Evolutionary conservation across 2,113 vertebrate genomes (phyloP).

Genomic region (Corvus cornix): DNA sequence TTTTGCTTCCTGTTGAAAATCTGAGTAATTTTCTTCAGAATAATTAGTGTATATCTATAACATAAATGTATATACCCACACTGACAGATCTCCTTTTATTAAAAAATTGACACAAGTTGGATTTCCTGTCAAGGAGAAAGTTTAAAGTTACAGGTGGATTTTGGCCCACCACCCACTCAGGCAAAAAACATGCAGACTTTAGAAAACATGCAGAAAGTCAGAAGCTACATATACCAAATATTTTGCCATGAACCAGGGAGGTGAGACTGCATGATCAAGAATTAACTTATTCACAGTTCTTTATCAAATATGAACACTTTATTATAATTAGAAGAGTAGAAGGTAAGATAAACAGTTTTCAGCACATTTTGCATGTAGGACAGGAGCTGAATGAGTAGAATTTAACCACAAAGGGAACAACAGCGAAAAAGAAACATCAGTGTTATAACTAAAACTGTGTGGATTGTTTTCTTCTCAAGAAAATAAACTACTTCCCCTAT

Average conservation of each 20-base stretch:
- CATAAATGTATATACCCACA: background rate
- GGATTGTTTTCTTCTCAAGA: background rate
- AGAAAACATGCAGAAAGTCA: background rate
- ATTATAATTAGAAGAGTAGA: background rate
- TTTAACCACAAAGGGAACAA: background rate
- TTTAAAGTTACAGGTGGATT: background rate
- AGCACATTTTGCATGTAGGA: background rate
- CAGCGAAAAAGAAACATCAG: background rate
- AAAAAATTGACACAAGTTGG: background rate
- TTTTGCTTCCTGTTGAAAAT: conserved; percentile 29
- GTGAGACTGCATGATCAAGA: background rate
- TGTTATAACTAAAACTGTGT: background rate
- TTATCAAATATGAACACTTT: background rate
- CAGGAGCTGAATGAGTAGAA: background rate
- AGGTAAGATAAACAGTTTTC: background rate
- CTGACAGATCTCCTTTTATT: background rate
- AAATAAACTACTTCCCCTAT: background rate
- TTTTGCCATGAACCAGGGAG: background rate
- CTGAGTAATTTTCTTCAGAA: background rate
- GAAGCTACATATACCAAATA: background rate
- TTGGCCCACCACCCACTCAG: background rate
- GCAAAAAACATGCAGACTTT: background rate
- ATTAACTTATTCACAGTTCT: background rate
- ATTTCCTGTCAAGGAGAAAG: background rate
- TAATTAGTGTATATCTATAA: background rate